Percentiles rank a stretch among this genome's conserved stretches.
These are phyloP conservation scores for Mythimna albipuncta DNA, from an alignment of 2,888 invertebrate genomes.

Conservation along the genomic window DNA sequence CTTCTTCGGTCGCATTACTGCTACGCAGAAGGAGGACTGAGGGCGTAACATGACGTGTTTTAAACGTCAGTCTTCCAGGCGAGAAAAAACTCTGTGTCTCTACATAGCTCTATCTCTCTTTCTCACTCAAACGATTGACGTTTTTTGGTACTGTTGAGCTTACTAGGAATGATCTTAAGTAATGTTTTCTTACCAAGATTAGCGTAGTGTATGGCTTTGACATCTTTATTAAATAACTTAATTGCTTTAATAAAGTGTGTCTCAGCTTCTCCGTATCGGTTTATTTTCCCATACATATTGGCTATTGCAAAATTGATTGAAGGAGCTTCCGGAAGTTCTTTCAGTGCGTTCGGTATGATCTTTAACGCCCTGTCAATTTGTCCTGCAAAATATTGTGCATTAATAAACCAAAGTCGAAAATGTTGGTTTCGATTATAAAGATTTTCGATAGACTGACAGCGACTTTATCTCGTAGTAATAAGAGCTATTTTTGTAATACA, in stretches of 20 bases:
- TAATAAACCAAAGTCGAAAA: not conserved
- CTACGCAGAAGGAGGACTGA: too few relatives aligned
- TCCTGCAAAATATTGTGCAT: constrained; percentile 80
- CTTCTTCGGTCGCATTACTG: too few relatives aligned
- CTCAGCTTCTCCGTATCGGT: constrained; percentile 95
- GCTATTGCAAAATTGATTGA: constrained; percentile 96
- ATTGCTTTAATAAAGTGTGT: constrained; percentile 95
- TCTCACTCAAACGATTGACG: too few relatives aligned
- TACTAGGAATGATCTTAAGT: not conserved
- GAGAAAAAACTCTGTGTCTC: too few relatives aligned
- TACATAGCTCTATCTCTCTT: too few relatives aligned
- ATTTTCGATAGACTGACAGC: not conserved
- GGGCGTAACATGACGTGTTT: too few relatives aligned
- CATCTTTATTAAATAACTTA: constrained; percentile 89
- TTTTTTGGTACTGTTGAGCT: too few relatives aligned
- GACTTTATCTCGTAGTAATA: not conserved
- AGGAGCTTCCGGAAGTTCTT: constrained; percentile 93
- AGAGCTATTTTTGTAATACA: not conserved
- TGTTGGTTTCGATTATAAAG: not conserved
- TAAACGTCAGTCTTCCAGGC: too few relatives aligned
- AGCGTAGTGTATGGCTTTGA: constrained; percentile 95
- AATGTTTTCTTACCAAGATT: constrained; percentile 94
- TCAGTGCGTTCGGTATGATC: constrained; percentile 93
- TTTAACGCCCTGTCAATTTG: constrained; percentile 93
- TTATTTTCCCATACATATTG: constrained; percentile 96